phyloP scores from a whole-genome alignment of 2,113 vertebrate species.

The Pheucticus melanocephalus region DNA sequence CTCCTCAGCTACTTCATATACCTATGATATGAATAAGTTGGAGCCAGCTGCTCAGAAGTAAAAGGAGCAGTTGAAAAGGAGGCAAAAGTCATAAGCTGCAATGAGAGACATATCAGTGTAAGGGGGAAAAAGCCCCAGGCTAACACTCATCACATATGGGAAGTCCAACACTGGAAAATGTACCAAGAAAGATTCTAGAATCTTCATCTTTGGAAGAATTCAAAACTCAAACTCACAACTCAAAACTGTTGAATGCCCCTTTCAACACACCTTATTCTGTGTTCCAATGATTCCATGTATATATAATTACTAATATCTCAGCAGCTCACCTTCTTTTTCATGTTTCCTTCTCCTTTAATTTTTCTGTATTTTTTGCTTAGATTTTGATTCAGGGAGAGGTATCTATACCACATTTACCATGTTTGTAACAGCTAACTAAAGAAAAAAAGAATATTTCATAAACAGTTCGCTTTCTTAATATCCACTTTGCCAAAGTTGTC shows the following conservation, averaged over 20 bases:
- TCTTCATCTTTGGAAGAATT: background rate
- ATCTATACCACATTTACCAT: background rate
- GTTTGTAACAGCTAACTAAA: background rate
- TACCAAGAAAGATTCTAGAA: background rate
- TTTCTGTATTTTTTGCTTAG: background rate
- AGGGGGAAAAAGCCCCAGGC: background rate
- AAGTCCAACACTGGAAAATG: background rate
- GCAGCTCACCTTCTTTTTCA: background rate
- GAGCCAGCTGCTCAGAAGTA: background rate
- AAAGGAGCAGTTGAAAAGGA: background rate
- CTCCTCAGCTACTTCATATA: background rate
- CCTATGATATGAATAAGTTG: accelerated
- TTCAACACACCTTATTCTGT: background rate
- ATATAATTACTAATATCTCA: background rate
- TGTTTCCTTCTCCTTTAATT: background rate
- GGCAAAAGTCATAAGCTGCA: background rate
- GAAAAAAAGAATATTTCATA: background rate
- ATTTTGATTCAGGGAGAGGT: background rate
- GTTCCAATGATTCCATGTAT: background rate
- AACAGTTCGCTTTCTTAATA: background rate
- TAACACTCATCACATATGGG: background rate
- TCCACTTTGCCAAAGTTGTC: background rate
- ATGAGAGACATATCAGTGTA: background rate
- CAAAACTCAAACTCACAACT: background rate
- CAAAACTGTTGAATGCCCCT: background rate